Conservation (phyloP, 1,140 invertebrate genomes). For the Pseudoatta argentina region DNA sequence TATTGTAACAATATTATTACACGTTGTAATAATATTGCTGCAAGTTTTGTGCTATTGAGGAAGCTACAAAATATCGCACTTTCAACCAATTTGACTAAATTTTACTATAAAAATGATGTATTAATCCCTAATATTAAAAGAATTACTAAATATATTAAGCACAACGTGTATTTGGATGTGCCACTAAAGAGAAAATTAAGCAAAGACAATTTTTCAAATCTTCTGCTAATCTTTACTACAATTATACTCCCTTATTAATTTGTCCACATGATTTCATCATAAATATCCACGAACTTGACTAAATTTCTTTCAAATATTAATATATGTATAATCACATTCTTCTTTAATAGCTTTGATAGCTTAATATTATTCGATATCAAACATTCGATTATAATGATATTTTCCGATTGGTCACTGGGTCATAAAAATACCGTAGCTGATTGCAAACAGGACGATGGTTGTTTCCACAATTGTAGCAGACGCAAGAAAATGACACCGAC, state of each 20-base stretch:
- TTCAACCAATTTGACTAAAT: not conserved
- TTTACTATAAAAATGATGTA: not conserved
- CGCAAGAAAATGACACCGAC: slow-evolving; percentile 16
- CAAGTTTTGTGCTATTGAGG: too few relatives aligned
- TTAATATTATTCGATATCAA: slow-evolving; percentile 6
- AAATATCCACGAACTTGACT: not conserved
- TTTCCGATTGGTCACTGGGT: slow-evolving; percentile 2
- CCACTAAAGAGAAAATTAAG: not conserved
- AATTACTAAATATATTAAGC: not conserved
- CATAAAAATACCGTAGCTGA: slow-evolving; percentile 11
- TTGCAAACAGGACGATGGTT: slow-evolving; percentile 5
- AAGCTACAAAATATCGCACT: too few relatives aligned
- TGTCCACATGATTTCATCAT: not conserved
- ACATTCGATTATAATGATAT: not conserved
- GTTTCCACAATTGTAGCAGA: slow-evolving; percentile 5
- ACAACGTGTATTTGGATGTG: not conserved
- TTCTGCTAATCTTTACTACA: not conserved
- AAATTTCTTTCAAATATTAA: not conserved
- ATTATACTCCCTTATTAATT: not conserved
- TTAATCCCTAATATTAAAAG: not conserved
- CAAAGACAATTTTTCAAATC: not conserved
- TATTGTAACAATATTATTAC: too few relatives aligned
- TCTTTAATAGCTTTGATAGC: not conserved
- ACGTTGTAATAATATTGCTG: too few relatives aligned
- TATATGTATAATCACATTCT: not conserved